Percentiles rank a stretch among this genome's conserved stretches.
These are phyloP conservation scores for Ochotona princeps DNA, from an alignment of 2,113 vertebrate species.

Conservation along the genomic window DNA sequence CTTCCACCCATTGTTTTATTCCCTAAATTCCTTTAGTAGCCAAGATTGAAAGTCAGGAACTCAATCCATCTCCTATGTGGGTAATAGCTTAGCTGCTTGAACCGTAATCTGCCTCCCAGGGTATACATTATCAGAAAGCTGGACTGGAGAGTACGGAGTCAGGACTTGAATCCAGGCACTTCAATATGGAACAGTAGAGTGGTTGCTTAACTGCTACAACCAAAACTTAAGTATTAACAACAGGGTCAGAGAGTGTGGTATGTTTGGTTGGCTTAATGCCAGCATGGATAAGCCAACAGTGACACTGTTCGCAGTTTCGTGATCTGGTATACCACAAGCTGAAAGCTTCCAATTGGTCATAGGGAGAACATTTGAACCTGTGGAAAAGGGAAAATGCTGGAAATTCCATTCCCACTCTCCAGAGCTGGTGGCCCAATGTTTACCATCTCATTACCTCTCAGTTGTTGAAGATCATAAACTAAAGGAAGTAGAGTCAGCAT, in stretches of 20 bases:
- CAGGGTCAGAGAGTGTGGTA: not conserved
- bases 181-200: too few relatives aligned
- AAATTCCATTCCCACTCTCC: not conserved
- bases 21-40: too few relatives aligned
- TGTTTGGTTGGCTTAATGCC: not conserved
- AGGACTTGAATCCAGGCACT: too few relatives aligned
- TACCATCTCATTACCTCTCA: not conserved
- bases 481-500: not conserved
- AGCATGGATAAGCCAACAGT: not conserved
- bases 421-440: not conserved
- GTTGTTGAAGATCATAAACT: not conserved
- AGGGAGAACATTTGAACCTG: not conserved
- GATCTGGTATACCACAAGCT: not conserved
- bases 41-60: too few relatives aligned
- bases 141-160: too few relatives aligned
- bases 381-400: not conserved
- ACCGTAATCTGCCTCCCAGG: too few relatives aligned
- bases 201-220: too few relatives aligned
- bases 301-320: not conserved
- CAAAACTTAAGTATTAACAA: not conserved
- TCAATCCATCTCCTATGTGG: too few relatives aligned
- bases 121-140: too few relatives aligned
- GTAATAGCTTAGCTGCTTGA: too few relatives aligned
- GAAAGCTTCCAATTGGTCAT: not conserved
- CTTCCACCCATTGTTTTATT: too few relatives aligned